phyloP scores from a whole-genome alignment of 2,113 vertebrate species.

The Hippocampus guttulatus region DNA sequence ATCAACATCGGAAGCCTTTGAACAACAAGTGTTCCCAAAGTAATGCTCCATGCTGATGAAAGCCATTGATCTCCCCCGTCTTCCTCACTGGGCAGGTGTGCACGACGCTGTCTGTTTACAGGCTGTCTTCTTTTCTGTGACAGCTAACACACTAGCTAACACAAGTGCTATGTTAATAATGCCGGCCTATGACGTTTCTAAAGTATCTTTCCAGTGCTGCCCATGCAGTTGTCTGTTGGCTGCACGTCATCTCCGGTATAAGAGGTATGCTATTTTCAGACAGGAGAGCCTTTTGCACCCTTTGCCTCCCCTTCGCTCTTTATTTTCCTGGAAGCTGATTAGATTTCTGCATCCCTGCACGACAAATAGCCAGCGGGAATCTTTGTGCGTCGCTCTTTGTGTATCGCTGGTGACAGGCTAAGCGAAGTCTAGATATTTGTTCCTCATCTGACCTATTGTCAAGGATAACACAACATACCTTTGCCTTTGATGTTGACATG shows the following conservation, averaged over 20 bases:
- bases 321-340: slow-evolving; percentile 32
- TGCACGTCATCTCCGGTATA: slow-evolving; percentile 34
- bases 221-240: slow-evolving; percentile 37
- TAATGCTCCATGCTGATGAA: slow-evolving; percentile 28
- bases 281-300: slow-evolving; percentile 5
- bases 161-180: slow-evolving; percentile 44
- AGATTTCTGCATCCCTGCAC: slow-evolving; percentile 21
- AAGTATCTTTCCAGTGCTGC: slow-evolving; percentile 43
- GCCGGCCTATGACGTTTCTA: slow-evolving; percentile 46
- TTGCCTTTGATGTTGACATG: neutral
- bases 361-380: slow-evolving; percentile 11
- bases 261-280: slow-evolving; percentile 39
- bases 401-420: slow-evolving; percentile 33
- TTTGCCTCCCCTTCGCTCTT: slow-evolving; percentile 20
- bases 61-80: slow-evolving; percentile 32
- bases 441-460: slow-evolving; percentile 32
- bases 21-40: slow-evolving; percentile 16
- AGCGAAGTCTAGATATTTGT: slow-evolving; percentile 9
- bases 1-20: slow-evolving; percentile 35
- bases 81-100: neutral
- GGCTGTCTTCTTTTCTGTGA: slow-evolving; percentile 10
- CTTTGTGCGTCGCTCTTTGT: slow-evolving; percentile 27
- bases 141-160: slow-evolving; percentile 21
- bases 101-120: slow-evolving; percentile 12
- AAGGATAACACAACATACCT: slow-evolving; percentile 21